phyloP scores from a whole-genome alignment of 2,797 vertebrate species.

The Melanotaenia parkinsoni region DNA sequence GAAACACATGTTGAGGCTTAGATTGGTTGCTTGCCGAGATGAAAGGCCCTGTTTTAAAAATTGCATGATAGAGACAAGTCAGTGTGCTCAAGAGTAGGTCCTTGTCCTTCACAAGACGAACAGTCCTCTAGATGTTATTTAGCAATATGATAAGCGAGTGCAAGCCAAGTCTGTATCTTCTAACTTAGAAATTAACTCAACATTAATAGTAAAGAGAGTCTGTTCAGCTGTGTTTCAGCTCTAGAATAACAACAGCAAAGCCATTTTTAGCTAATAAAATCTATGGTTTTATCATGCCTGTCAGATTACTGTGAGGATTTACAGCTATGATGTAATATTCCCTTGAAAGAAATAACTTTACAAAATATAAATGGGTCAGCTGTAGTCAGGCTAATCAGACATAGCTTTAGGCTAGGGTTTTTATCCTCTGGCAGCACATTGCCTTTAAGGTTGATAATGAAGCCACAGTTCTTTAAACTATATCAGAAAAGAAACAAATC shows the following conservation, averaged over 20 bases:
- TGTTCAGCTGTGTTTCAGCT: neutral
- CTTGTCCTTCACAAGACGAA: slow-evolving; percentile 6
- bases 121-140: slow-evolving; percentile 12
- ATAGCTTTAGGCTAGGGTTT: slow-evolving; percentile 12
- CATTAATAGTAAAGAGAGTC: neutral
- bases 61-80: slow-evolving; percentile 10
- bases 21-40: slow-evolving; percentile 23
- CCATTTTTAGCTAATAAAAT: neutral
- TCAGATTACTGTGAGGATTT: slow-evolving; percentile 7
- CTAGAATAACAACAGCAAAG: neutral
- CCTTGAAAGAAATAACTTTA: neutral
- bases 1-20: slow-evolving; percentile 10
- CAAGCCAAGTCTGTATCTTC: neutral
- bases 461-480: neutral
- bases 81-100: neutral
- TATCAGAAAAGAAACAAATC: neutral
- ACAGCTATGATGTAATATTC: neutral
- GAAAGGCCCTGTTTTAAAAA: slow-evolving; percentile 16
- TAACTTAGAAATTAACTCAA: neutral
- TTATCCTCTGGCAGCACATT: neutral
- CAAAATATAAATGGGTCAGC: neutral
- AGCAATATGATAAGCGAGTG: slow-evolving; percentile 3
- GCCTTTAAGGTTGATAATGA: neutral
- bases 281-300: neutral
- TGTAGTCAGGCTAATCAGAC: neutral